Evolutionary conservation across 2,113 vertebrate genomes (phyloP).

Genomic region (Neoarius graeffei): DNA sequence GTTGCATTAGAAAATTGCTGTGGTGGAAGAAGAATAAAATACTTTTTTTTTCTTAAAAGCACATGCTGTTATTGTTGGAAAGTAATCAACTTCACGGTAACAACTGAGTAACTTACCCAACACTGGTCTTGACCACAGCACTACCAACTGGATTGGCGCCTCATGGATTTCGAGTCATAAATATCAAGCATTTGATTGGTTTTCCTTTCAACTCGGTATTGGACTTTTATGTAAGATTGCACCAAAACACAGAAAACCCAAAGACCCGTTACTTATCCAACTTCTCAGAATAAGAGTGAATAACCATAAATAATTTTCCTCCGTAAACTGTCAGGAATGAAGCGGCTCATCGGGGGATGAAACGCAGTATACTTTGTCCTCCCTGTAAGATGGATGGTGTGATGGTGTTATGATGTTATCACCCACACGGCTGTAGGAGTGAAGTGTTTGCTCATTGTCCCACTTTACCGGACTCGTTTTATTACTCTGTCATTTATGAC

Average conservation of each 20-base stretch:
- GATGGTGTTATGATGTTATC: neutral
- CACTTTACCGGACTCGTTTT: neutral
- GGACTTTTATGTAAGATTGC: neutral
- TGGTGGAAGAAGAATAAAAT: no score
- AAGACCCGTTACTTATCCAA: neutral
- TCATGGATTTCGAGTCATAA: no score
- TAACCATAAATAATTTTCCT: neutral
- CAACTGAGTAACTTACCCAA: no score
- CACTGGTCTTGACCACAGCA: no score
- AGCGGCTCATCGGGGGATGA: neutral
- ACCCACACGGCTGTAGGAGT: neutral
- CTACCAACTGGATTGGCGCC: no score
- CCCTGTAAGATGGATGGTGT: neutral
- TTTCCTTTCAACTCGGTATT: neutral
- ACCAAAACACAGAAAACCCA: neutral
- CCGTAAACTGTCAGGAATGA: neutral
- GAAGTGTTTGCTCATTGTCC: neutral
- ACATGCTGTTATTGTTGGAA: no score
- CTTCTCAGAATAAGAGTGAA: neutral
- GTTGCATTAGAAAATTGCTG: neutral
- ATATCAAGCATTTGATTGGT: no score
- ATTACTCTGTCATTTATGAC: slow-evolving; percentile 21
- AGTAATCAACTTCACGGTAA: no score
- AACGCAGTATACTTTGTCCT: neutral
- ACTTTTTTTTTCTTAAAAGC: no score